Base-by-base conservation (phyloP, 92 coral and sea anemone species). In the Palythoa grandis region DNA sequence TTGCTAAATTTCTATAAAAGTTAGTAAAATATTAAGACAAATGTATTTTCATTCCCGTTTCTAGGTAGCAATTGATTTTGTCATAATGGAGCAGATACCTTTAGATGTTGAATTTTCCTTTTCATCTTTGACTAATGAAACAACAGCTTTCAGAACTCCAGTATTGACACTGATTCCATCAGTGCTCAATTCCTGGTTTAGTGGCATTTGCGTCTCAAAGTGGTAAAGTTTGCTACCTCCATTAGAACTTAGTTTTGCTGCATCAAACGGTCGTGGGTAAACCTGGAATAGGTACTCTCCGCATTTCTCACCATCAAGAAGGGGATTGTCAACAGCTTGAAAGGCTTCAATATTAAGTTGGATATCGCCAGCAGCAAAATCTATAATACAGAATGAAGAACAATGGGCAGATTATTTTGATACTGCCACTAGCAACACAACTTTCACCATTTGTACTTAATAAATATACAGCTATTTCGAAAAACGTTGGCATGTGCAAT, bases 211-310 rank as follows among this genome's bases (percentile, higher is more conserved):
- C 13, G 74, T 80, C 48, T 66, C 74, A 66, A 80, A 80, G 63
- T 25, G 74, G 48, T 80, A 80, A 43, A 80, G 85, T 48, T 65
- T 70, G 20, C 43, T 25, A 16, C 48, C 74, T 60, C 2, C 20
- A 35, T 60, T 47, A 47, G 85, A 47, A 48, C 24, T 63, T 22
- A 5, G 61, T 54, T 61, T 39, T 40, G 66, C 60, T 66, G 48
- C 85, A 47, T 80, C 75, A 80, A 39, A 80, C 11, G 85, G 85
- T 11, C 85, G 61, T 14, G 85, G 85, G 65, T 80, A 35, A 47
- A 80, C 74, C 7, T 47, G 40, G 74, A 80, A 80, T 74, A 48
- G 2, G 23, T 17, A 4, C 58, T 80, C 74, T 65, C 85, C 85
- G 47, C 14, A 66, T 39, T 63, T 80, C 25, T 80, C 85, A 66